Base-by-base conservation (phyloP, 1,140 invertebrate species). In the Drosophila serrata region DNA sequence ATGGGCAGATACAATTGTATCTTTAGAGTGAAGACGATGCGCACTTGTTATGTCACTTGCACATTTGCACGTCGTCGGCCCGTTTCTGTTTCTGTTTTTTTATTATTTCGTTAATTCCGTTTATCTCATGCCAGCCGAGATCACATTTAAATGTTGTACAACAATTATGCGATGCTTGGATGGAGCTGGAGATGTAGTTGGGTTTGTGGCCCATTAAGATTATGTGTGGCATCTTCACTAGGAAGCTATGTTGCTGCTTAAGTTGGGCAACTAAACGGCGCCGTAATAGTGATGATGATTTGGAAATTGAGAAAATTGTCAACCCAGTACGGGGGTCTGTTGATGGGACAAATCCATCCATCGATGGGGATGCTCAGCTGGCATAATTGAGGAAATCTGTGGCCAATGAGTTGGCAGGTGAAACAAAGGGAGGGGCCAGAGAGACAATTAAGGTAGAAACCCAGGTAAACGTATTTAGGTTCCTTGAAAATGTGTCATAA, bases 1-100 rank as follows among this genome's bases (percentile, higher is more conserved):
- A 88, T 82, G 72, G 35, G 31, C 72, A 80, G 84, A 87, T 87
- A 87, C 84, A 87, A 88, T 87, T 87, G 84, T 87, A 75, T 82
- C 80, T 87, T 59, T 70, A 70, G 48, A 74, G 65, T 63, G 75
- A 59, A 53, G 27, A 35, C 40, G 49, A 70, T 49, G 64, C 73
- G 73, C 63, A 84, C 76, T 78, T 74, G 72, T 88, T 88, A 88
- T 80, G 64, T 87, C 79, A 88, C 80, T 77, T 63, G 80, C 73
- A 68, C 77, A 84, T 88, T 88, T 80, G 70, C 85, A 88, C 84
- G 73, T 87, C 75, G 55, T 59, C 19, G 45, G 7, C 27, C 7
- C n/a, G 17, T 42, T 19, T 43, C 42, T 24, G 19, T 45, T 45
- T 45, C 42, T 45, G 19, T 43, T 43, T n/a, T 48, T 49, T 63